Evolutionary conservation across 2,113 vertebrate species (phyloP).

Genomic region (Thunnus maccoyii): DNA sequence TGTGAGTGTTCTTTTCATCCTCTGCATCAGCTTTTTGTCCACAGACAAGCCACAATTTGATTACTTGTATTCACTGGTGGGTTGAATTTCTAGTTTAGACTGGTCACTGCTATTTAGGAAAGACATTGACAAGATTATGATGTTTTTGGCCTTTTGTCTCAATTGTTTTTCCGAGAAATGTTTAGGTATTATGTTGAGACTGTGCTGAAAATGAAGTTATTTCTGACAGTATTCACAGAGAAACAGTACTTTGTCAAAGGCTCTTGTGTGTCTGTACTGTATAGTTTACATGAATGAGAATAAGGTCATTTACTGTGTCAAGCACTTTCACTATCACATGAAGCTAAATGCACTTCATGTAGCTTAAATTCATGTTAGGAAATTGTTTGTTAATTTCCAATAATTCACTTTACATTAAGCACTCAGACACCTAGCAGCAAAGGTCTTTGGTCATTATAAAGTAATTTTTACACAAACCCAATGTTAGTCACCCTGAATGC

Average conservation of each 20-base stretch:
- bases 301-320: slow-evolving; percentile 19
- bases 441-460: background rate
- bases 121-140: background rate
- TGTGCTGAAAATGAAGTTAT: background rate
- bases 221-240: background rate
- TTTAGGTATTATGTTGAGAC: background rate
- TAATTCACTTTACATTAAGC: slow-evolving; percentile 7
- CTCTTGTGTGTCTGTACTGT: background rate
- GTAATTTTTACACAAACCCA: background rate
- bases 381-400: slow-evolving; percentile 18
- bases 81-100: slow-evolving; percentile 36
- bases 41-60: slow-evolving; percentile 45
- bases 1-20: slow-evolving; percentile 44
- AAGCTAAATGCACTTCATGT: slow-evolving; percentile 14
- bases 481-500: background rate
- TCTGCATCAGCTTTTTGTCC: slow-evolving; percentile 31
- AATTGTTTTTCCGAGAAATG: background rate
- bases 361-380: slow-evolving; percentile 18
- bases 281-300: background rate
- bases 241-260: background rate
- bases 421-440: background rate
- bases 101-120: background rate
- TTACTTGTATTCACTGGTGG: slow-evolving; percentile 35
- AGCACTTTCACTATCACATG: slow-evolving; percentile 15
- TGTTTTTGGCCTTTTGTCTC: background rate